Evolutionary conservation across 2,797 vertebrate species (phyloP), one percentile per base, ranked within the genome.

Genomic region (Eurystomus glaucurus): DNA sequence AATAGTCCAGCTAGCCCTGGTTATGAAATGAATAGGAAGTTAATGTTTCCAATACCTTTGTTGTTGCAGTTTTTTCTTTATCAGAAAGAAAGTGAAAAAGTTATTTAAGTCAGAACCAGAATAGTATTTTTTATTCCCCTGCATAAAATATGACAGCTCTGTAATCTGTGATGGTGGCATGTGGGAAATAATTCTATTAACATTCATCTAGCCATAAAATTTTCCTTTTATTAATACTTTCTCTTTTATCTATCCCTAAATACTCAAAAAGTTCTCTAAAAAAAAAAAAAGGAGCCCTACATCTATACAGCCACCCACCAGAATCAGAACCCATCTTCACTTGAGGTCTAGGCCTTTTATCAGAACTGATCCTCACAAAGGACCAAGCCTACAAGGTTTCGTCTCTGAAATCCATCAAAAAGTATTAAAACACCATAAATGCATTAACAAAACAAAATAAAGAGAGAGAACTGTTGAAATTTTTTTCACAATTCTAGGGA

Each of bases 311-410:
- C 10, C 6, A 28, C 22, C 23, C 18, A 6, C 12, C 3, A 85
- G 69, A 68, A 71, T 21, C 22, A 76, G 37, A 66, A 51, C 48
- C 17, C 31, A 22, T 21, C 21, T 29, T 6, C 14, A 12, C 55
- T 61, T 71, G 29, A 68, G 4, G 5, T 70, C 4, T 12, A 19
- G 6, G 6, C 11, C 28, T 55, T 61, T 75, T 28, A 68, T 9
- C 26, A 60, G 35, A 91, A 35, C 19, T 4, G 1, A 25, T 33
- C 18, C 14, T 64, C 16, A 18, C 9, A 66, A 20, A 50, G 3
- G 2, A 0, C 14, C 4, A 80, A 52, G 10, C 20, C 7, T n/a
- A 6, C 12, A 15, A 26, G 3, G 0, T 11, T 70, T 83, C 31
- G 4, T 31, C 22, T 68, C 41, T 35, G 35, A 79, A 72, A n/a